These are phyloP conservation scores for Centruroides sculpturatus DNA, from an alignment of 1,140 invertebrate genomes.

Conservation along the genomic window DNA sequence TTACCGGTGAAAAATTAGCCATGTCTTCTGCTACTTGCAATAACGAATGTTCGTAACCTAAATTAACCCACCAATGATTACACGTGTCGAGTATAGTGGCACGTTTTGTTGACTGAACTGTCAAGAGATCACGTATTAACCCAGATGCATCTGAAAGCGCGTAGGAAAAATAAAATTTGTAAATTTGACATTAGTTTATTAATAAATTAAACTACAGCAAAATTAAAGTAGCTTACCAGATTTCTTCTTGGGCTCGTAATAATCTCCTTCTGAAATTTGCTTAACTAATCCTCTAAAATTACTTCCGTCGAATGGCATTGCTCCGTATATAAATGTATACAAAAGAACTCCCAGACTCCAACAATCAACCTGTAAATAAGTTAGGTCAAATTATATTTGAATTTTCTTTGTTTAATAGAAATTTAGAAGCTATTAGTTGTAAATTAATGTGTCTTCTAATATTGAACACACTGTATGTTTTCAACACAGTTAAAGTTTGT, in stretches of 20 bases:
- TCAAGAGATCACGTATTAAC: slow-evolving; percentile 84
- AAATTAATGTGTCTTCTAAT: too few relatives aligned
- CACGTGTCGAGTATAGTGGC: slow-evolving; percentile 88
- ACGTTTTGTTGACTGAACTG: slow-evolving; percentile 72
- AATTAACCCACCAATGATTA: slow-evolving; percentile 79
- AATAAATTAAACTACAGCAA: neutral
- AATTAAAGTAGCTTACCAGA: slow-evolving; percentile 49
- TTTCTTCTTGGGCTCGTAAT: slow-evolving; percentile 85
- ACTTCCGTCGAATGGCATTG: slow-evolving; percentile 98
- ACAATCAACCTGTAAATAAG: slow-evolving; percentile 41
- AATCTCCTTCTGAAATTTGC: slow-evolving; percentile 92
- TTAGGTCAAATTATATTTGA: too few relatives aligned
- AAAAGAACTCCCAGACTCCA: slow-evolving; percentile 95
- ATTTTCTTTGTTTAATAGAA: too few relatives aligned
- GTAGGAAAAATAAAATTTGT: neutral
- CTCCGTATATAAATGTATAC: slow-evolving; percentile 94
- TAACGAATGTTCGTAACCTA: slow-evolving; percentile 64
- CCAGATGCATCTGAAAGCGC: slow-evolving; percentile 62
- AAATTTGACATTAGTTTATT: too few relatives aligned
- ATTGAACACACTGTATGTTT: too few relatives aligned
- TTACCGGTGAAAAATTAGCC: slow-evolving; percentile 71
- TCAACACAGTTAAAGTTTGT: too few relatives aligned
- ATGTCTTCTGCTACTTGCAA: slow-evolving; percentile 68
- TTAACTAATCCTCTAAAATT: slow-evolving; percentile 91
- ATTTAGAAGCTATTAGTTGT: too few relatives aligned